Conservation (phyloP, 1,140 invertebrate genomes). For the Drosophila tristis region DNA sequence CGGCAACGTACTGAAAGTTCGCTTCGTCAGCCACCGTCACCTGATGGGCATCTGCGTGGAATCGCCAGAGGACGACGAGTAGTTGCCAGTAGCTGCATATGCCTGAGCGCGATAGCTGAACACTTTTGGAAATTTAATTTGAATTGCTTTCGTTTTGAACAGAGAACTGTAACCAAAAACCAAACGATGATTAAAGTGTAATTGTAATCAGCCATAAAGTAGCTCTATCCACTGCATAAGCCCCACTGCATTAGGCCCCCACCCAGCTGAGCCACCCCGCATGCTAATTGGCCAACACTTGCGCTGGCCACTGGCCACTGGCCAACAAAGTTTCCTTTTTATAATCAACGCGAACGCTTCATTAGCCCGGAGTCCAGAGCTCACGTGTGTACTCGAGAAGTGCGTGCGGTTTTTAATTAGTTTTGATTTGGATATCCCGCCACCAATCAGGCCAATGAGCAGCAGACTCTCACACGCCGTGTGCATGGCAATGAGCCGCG, state of each 20-base stretch:
- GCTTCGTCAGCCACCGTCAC: too few relatives aligned
- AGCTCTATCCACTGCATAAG: too few relatives aligned
- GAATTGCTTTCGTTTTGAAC: too few relatives aligned
- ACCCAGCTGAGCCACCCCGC: conserved; percentile 30
- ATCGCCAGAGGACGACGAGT: too few relatives aligned
- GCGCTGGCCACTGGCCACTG: conserved; percentile 7
- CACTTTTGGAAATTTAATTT: too few relatives aligned
- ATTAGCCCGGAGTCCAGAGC: conserved; percentile 12
- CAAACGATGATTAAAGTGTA: too few relatives aligned
- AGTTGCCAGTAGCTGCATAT: too few relatives aligned
- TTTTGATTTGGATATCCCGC: conserved; percentile 47
- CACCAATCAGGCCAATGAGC: conserved; percentile 37
- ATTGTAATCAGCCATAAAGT: background rate
- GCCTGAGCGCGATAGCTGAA: too few relatives aligned
- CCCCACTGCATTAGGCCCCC: conserved; percentile 11
- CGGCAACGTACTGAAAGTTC: too few relatives aligned
- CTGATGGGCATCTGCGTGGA: too few relatives aligned
- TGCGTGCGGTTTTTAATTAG: conserved; percentile 66
- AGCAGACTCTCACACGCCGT: conserved; percentile 41
- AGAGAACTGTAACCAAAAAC: too few relatives aligned
- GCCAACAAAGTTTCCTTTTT: conserved; percentile 22
- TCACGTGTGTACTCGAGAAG: background rate
- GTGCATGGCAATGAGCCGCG: conserved; percentile 63
- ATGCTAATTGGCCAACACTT: conserved; percentile 55
- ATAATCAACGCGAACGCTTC: conserved; percentile 49